Evolutionary conservation across 1,140 invertebrate species (phyloP).

Genomic region (Brachionus koreanus): DNA sequence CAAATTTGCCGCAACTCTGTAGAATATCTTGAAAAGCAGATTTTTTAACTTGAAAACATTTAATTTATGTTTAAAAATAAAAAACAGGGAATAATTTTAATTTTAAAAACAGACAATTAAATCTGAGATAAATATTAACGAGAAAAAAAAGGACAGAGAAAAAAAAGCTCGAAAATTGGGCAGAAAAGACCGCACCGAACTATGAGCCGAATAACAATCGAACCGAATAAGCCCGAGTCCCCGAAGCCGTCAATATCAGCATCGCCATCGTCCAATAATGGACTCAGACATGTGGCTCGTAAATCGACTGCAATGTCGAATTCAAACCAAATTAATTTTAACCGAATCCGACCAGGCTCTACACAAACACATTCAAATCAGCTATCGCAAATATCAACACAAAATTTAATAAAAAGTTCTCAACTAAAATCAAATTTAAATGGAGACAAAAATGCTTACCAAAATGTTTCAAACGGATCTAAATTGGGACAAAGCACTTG

Average conservation of each 20-base stretch:
- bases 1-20: background rate
- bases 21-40: background rate
- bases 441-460: background rate
- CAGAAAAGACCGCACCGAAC: background rate
- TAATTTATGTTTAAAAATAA: background rate
- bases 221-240: background rate
- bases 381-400: background rate
- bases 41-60: background rate
- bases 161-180: background rate
- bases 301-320: conserved; percentile 2
- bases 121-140: background rate
- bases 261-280: background rate
- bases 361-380: background rate
- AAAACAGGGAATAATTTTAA: background rate
- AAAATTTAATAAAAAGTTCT: background rate
- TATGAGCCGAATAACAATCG: conserved; percentile 29
- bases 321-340: background rate
- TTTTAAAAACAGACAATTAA: background rate
- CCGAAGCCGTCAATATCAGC: background rate
- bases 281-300: background rate
- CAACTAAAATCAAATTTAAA: background rate
- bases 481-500: background rate
- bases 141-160: background rate
- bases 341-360: background rate
- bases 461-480: background rate